Conservation (phyloP, 2,113 vertebrate genomes). For the Struthidea cinerea region DNA sequence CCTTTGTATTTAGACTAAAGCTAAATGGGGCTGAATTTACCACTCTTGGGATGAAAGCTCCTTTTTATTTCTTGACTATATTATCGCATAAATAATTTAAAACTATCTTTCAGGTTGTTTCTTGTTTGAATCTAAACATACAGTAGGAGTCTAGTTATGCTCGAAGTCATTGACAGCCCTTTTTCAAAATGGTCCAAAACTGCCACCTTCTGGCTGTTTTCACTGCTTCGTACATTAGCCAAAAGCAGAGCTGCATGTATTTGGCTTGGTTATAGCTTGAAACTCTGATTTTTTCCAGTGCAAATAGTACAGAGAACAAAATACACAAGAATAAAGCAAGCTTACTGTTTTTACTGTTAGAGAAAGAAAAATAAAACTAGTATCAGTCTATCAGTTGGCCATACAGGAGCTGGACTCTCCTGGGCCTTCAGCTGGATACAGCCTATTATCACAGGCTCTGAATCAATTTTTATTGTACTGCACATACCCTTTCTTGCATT, state of each 20-base stretch:
- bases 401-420: background rate
- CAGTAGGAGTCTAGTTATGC: background rate
- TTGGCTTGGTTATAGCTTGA: background rate
- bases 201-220: slow-evolving; percentile 74
- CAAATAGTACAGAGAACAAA: background rate
- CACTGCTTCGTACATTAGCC: background rate
- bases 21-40: slow-evolving; percentile 60
- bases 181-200: slow-evolving; percentile 58
- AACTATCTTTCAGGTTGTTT: slow-evolving; percentile 18
- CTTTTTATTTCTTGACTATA: slow-evolving; percentile 59
- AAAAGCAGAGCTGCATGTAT: background rate
- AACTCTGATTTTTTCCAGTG: background rate
- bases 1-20: slow-evolving; percentile 52
- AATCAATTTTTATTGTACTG: background rate
- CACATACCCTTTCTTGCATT: background rate
- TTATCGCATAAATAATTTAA: slow-evolving; percentile 66
- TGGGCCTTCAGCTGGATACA: background rate
- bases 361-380: background rate
- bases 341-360: background rate
- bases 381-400: background rate
- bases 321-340: background rate
- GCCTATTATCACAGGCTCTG: background rate
- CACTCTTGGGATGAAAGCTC: slow-evolving; percentile 46
- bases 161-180: background rate
- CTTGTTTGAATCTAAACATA: slow-evolving; percentile 11